phyloP scores from a whole-genome alignment of 2,797 vertebrate genomes.

The Anas georgica region DNA sequence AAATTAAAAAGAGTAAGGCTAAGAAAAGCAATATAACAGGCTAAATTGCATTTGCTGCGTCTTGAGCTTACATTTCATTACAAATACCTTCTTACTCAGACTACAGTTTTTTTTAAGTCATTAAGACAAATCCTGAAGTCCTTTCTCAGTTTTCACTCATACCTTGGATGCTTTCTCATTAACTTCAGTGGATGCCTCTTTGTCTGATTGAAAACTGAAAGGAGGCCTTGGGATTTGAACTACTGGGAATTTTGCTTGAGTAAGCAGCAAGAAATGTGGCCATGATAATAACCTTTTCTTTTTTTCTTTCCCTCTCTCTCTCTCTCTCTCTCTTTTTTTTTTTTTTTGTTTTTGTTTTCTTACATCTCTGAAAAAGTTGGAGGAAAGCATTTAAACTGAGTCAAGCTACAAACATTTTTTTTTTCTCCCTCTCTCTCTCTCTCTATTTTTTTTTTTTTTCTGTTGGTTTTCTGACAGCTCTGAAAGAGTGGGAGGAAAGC shows the following conservation, averaged over 20 bases:
- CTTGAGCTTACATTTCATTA: constrained; percentile 32
- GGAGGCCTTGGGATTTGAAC: constrained; percentile 27
- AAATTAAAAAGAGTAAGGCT: constrained; percentile 9
- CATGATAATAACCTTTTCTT: constrained; percentile 29
- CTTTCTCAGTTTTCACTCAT: constrained; percentile 41
- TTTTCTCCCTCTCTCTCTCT: neutral
- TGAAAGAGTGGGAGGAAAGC: constrained; percentile 41
- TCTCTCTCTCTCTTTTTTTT: neutral
- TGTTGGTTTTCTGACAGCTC: constrained; percentile 48
- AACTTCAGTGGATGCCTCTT: constrained; percentile 25
- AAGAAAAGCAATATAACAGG: constrained; percentile 46
- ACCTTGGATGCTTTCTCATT: constrained; percentile 7
- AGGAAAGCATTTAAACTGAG: too few relatives aligned
- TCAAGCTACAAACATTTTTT: too few relatives aligned
- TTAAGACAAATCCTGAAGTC: constrained; percentile 43
- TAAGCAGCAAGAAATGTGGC: constrained; percentile 29
- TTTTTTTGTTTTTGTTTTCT: constrained; percentile 28
- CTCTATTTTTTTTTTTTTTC: neutral
- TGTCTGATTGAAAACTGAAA: constrained; percentile 39
- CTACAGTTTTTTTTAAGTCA: constrained; percentile 26
- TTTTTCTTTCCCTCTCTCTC: neutral
- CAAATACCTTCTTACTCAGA: constrained; percentile 1
- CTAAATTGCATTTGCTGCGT: constrained; percentile 38
- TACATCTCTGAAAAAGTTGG: constrained; percentile 42
- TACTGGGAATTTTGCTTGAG: constrained; percentile 40